phyloP scores from a whole-genome alignment of 1,140 invertebrate species.

The Caenorhabditis brenneri region DNA sequence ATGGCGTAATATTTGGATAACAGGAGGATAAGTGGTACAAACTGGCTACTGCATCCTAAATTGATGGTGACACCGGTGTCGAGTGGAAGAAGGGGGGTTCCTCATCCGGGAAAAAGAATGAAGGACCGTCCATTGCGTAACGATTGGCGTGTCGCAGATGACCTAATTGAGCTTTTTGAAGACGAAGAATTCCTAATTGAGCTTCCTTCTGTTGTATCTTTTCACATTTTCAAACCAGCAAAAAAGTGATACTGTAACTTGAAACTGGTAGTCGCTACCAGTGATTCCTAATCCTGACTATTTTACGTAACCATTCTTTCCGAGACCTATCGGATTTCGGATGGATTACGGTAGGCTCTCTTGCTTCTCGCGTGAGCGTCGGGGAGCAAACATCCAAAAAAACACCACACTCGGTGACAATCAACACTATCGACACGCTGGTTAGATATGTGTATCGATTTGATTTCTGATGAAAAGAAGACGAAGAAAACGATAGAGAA shows the following conservation, averaged over 20 bases:
- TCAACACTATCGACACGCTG: neutral
- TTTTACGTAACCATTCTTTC: slow-evolving; percentile 35
- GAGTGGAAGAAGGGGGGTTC: neutral
- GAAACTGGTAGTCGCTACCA: neutral
- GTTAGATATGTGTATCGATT: slow-evolving; percentile 42
- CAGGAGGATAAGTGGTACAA: slow-evolving; percentile 31
- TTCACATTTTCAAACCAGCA: neutral
- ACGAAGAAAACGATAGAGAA: neutral
- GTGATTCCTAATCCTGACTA: slow-evolving; percentile 18
- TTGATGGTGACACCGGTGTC: slow-evolving; percentile 36
- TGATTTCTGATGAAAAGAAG: neutral
- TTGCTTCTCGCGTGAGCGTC: neutral
- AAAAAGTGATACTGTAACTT: slow-evolving; percentile 8
- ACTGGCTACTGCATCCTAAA: neutral
- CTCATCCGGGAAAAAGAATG: neutral
- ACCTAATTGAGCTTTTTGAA: slow-evolving; percentile 12
- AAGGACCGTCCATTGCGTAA: slow-evolving; percentile 25
- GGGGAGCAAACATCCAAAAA: slow-evolving; percentile 15
- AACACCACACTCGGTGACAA: slow-evolving; percentile 17
- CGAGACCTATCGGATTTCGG: slow-evolving; percentile 16
- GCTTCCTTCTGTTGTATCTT: slow-evolving; percentile 14
- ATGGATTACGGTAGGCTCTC: slow-evolving; percentile 12
- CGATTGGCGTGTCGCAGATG: slow-evolving; percentile 20
- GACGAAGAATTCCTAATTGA: neutral
- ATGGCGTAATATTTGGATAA: slow-evolving; percentile 42